Percentiles rank a stretch among this genome's conserved stretches.
Conservation (phyloP, 2,797 vertebrate genomes). For the Rhinichthys osculus region DNA sequence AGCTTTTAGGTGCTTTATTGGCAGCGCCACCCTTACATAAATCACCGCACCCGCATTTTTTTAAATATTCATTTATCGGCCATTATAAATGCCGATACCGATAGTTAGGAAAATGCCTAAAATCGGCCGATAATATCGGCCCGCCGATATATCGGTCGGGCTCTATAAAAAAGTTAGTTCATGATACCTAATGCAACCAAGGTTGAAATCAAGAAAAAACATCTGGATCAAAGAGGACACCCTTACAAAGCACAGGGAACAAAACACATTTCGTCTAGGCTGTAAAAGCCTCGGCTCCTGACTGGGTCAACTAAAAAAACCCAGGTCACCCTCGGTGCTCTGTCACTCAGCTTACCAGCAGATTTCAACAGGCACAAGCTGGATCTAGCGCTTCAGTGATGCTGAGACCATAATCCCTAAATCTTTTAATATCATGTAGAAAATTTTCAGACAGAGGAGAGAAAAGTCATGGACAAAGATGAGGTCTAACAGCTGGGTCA, state of each 20-base stretch:
- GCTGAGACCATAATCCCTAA: constrained; percentile 57
- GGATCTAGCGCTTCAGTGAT: constrained; percentile 43
- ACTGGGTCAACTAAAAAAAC: constrained; percentile 7
- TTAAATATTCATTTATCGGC: too few relatives aligned
- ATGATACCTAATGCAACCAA: neutral
- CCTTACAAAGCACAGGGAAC: neutral
- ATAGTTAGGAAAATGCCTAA: too few relatives aligned
- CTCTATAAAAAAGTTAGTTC: neutral
- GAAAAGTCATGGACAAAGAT: constrained; percentile 41
- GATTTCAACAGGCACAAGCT: constrained; percentile 45
- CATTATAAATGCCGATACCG: too few relatives aligned
- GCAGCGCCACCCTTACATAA: too few relatives aligned
- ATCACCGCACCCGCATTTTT: too few relatives aligned
- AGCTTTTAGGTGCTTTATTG: too few relatives aligned
- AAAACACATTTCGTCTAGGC: neutral
- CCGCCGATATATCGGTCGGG: too few relatives aligned
- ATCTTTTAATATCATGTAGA: constrained; percentile 62
- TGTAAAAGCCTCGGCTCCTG: neutral
- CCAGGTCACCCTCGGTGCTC: neutral
- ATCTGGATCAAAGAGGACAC: neutral
- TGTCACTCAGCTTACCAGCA: constrained; percentile 48
- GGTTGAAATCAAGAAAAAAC: neutral
- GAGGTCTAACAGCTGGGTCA: constrained; percentile 18
- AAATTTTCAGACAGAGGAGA: constrained; percentile 41
- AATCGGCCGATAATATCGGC: too few relatives aligned